A percentile compares a stretch with the other conserved stretches of the same genome.
phyloP scores from a whole-genome alignment of 2,113 vertebrate genomes.

The Regulus satrapa region DNA sequence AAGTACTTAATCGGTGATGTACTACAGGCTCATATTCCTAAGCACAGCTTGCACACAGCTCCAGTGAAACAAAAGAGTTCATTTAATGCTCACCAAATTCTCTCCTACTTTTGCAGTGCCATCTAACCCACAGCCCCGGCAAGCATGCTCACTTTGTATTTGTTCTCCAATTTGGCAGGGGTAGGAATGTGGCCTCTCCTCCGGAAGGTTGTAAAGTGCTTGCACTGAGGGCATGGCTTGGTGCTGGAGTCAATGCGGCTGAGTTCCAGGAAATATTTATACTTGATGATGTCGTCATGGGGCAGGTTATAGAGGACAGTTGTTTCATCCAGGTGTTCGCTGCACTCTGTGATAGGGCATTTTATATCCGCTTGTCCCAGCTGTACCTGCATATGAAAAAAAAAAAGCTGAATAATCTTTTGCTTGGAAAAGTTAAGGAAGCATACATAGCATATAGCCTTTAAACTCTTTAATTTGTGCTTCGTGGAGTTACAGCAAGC shows the following conservation, averaged over 20 bases:
- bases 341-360: constrained; percentile 94
- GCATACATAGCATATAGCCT: not conserved
- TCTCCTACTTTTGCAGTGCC: constrained; percentile 2
- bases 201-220: constrained; percentile 91
- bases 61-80: constrained; percentile 36
- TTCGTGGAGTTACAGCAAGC: not conserved
- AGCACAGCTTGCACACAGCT: constrained; percentile 8
- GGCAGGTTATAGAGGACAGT: constrained; percentile 84
- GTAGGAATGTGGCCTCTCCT: constrained; percentile 80
- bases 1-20: not conserved
- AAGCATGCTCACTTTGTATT: constrained; percentile 88
- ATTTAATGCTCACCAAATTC: constrained; percentile 36
- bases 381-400: constrained; percentile 77
- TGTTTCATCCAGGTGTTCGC: constrained; percentile 88
- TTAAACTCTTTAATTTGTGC: not conserved
- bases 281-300: constrained; percentile 87
- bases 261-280: constrained; percentile 94
- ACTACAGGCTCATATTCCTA: constrained; percentile 8
- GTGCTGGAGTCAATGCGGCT: constrained; percentile 92
- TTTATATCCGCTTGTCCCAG: constrained; percentile 84
- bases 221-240: constrained; percentile 97
- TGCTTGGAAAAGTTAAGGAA: not conserved
- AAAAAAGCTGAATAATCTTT: not conserved
- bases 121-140: constrained; percentile 48
- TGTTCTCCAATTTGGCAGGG: constrained; percentile 86